A percentile compares a stretch with the other conserved stretches of the same genome.
Conservation (phyloP, 2,113 vertebrate genomes). For the Vidua chalybeata region DNA sequence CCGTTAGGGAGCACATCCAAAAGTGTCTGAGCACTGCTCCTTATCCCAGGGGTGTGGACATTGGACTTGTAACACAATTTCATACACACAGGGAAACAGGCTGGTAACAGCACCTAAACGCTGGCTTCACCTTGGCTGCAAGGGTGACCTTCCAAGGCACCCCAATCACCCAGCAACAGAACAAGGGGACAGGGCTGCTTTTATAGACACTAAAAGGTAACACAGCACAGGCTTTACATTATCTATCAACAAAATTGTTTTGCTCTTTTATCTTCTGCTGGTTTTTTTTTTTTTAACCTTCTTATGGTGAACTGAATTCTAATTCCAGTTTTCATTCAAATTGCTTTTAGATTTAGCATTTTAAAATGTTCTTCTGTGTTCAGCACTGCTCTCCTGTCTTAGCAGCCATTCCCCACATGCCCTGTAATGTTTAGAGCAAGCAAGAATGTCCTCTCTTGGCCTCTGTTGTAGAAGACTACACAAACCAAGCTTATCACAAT, state of each 20-base stretch:
- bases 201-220: background rate
- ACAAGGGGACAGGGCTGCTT: background rate
- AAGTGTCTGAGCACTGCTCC: background rate
- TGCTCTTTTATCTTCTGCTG: background rate
- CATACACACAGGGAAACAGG: background rate
- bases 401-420: background rate
- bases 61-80: background rate
- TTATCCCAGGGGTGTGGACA: rapidly evolving
- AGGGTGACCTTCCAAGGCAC: background rate
- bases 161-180: background rate
- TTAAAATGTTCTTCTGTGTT: background rate
- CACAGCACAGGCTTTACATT: background rate
- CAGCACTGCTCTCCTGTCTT: background rate
- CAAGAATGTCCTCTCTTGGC: background rate
- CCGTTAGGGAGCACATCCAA: rapidly evolving
- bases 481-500: background rate
- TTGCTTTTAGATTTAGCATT: background rate
- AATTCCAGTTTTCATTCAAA: background rate
- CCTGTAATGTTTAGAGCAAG: background rate
- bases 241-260: background rate
- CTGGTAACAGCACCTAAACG: background rate
- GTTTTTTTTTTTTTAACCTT: background rate
- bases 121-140: background rate
- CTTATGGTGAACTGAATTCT: background rate
- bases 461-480: background rate